Conservation (phyloP, 64 coral and sea anemone species). For the Astreopora myriophthalma region DNA sequence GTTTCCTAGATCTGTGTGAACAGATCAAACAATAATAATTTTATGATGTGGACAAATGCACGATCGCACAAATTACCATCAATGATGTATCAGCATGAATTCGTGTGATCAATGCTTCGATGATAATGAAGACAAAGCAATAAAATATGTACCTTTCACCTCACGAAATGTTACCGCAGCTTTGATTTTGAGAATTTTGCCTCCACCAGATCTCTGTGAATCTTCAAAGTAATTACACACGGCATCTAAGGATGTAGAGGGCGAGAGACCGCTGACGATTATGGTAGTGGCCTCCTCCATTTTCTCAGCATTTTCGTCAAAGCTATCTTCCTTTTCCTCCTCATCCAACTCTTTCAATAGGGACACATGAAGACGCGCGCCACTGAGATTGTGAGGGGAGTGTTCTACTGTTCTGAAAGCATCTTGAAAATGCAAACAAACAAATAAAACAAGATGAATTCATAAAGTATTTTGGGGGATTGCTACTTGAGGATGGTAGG, state of each 20-base stretch:
- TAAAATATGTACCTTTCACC: background rate
- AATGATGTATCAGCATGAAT: too few species aligned
- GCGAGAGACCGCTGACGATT: conserved; percentile 20
- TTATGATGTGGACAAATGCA: too few species aligned
- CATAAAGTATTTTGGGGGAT: background rate
- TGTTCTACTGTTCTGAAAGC: background rate
- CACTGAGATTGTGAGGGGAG: background rate
- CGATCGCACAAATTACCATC: too few species aligned
- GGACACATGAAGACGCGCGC: background rate
- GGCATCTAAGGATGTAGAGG: conserved; percentile 46
- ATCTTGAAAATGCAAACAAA: background rate
- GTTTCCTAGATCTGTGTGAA: too few species aligned
- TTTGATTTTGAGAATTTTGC: background rate
- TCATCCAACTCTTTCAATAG: background rate
- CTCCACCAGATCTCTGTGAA: conserved; percentile 59
- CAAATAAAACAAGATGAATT: background rate
- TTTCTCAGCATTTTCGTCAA: background rate
- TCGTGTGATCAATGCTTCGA: too few species aligned
- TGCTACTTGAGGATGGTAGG: too few species aligned
- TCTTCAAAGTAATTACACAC: conserved; percentile 69
- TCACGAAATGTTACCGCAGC: background rate
- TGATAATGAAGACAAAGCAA: too few species aligned
- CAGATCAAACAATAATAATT: too few species aligned
- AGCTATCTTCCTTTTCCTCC: background rate
- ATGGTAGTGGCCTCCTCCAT: background rate